Conservation (phyloP, 2,113 vertebrate genomes). For the Dasyornis broadbenti region DNA sequence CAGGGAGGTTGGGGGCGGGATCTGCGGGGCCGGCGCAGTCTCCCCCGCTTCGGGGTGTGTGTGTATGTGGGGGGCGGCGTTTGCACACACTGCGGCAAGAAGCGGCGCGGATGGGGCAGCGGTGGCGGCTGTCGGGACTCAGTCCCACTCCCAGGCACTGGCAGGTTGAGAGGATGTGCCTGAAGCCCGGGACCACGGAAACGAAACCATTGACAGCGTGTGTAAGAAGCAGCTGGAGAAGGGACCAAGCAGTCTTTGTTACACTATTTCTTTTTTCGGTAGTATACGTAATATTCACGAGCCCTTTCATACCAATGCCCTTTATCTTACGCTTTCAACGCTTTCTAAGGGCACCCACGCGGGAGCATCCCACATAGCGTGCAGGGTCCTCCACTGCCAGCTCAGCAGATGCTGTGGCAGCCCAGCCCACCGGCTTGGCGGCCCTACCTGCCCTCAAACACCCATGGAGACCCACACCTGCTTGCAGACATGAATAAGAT, state of each 20-base stretch:
- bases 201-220: rapidly evolving
- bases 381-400: not conserved
- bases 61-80: rapidly evolving
- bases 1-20: not conserved
- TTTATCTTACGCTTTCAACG: not conserved
- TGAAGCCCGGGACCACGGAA: not conserved
- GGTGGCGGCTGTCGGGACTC: not conserved
- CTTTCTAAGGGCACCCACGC: not conserved
- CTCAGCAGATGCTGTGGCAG: not conserved
- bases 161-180: not conserved
- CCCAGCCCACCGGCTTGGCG: not conserved
- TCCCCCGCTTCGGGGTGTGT: too few species aligned
- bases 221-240: not conserved
- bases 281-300: not conserved
- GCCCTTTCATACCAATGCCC: not conserved
- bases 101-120: not conserved
- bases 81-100: rapidly evolving
- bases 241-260: not conserved
- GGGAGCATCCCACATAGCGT: not conserved
- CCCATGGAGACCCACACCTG: not conserved
- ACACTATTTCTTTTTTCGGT: too few species aligned
- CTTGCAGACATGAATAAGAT: not conserved
- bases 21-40: not conserved
- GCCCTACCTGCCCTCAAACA: not conserved
- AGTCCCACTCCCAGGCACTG: too few species aligned